Evolutionary conservation across 2,888 invertebrate species (phyloP), one percentile per base, ranked within the genome.

Genomic region (Plusia festucae): DNA sequence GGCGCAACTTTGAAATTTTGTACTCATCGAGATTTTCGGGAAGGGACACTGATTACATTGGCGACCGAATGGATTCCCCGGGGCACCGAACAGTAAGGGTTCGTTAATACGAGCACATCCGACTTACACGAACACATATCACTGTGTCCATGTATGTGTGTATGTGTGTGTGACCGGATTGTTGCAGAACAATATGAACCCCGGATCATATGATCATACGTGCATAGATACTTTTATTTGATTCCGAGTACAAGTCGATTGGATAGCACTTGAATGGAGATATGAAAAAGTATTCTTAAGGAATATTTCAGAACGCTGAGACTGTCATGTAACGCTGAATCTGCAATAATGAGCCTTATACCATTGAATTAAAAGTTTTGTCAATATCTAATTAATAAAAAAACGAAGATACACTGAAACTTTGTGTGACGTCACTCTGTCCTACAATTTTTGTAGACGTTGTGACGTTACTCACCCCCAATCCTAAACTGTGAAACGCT

Each of bases 1-100:
- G 73, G 68, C 58, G 73, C 79, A 81, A 79, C 79, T 76, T 79
- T 79, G 79, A 79, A 79, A 77, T 82, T 79, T 77, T 68, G 73
- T 75, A 63, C 77, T 68, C 77, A 73, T 77, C 62, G 80, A 77
- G 80, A 82, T 80, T 75, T 77, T 64, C 60, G 79, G 75, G 63
- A 63, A 63, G 73, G 79, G 79, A 67, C 58, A 60, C 72, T 82
- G 80, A 81, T 82, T 81, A 79, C 80, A 71, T 77, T 75, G 82
- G 82, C 70, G 69, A 73, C 78, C 69, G 65, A 60, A 60, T 70
- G 58, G 59, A 70, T 70, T 81, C 80, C 82, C 80, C 56, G 66
- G 69, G 75, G 82, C 70, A 46, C 53, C 59, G 69, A 65, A 65
- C 68, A 68, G 65, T 71, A 70, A 82, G 82, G 80, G 82, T 76